Base-by-base conservation (phyloP, 2,797 vertebrate species). In the Danio albolineatus region DNA sequence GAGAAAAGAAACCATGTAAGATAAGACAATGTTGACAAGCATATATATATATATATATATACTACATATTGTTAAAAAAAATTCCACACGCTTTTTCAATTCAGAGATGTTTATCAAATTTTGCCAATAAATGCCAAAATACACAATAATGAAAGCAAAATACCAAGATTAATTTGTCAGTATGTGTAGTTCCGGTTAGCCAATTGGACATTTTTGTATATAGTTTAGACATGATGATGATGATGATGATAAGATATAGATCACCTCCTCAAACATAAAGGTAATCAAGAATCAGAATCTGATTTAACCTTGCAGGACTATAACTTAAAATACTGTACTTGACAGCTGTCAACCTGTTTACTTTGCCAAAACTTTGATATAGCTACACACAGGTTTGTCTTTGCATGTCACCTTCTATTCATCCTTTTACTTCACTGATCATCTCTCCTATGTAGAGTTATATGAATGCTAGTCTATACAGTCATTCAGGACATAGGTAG, bases 11-110 rank as follows among this genome's bases (percentile, higher is more conserved):
- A 21, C 17, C 5, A 41, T 9, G 28, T 69, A 43, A 78, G 57
- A 70, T 44, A 61, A 17, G 4, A 9, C 36, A 59, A 70, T 6
- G 36, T 17, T 54, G 39, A 41, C 39, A 64, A 44, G 17, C 46
- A 9, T 44, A 60, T n/a, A n/a, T n/a, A n/a, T n/a, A n/a, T n/a
- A n/a, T n/a, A n/a, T n/a, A n/a, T n/a, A n/a, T n/a, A n/a, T n/a
- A 73, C 70, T n/a, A 72, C 13, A 79, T 44, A 56, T 44, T 14
- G 28, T 38, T 70, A 72, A 28, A 28, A 71, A 72, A 54, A 66
- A 72, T n/a, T n/a, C n/a, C 56, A 54, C 66, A 71, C n/a, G 44
- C 61, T 51, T 78, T 78, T 71, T 61, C 36, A 44, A 69, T 48
- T 44, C 54, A 38, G 13, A 60, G 51, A 59, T n/a, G 7, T 39